Base-by-base conservation (phyloP, 2,113 vertebrate species). In the Catharus fuscescens region DNA sequence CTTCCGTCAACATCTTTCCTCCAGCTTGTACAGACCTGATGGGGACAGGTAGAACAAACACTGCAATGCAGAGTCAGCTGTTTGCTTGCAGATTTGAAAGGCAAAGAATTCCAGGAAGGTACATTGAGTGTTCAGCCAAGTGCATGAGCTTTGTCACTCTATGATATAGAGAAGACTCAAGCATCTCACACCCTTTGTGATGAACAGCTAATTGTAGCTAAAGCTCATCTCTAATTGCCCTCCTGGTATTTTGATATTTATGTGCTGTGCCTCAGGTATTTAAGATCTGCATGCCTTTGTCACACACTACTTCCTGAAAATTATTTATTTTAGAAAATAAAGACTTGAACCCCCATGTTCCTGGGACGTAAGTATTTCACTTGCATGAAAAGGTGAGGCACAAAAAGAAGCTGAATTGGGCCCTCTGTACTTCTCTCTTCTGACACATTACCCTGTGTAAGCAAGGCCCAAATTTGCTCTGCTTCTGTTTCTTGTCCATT, bases 1-100 rank as follows among this genome's bases (percentile, higher is more conserved):
- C 95, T 97, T 97, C 97, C 93, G 89, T 98, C 98, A 99, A 98
- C 98, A 98, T 98, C 96, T 92, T 93, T 83, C 94, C 96, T 67
- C 84, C 81, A 90, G 52, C 96, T 94, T 44, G 56, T 90, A 70
- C 88, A 97, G 97, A 97, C 95, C 97, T 98, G 96, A 96, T 97
- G 97, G 97, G 97, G 74, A 95, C 59, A 93, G 83, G 81, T 83
- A 78, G 54, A 92, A 85, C 96, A 98, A 98, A 95, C 95, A 97
- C 70, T 88, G 96, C 97, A 98, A 73, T 97, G 98, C 97, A 92
- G 94, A 72, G 97, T 98, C 98, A 98, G 98, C 98, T 92, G 40
- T 91, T 96, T 96, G 85, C 95, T 57, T 40, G 74, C 70, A 97
- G 80, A 97, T 97, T 94, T 97, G 88, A 97, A 97, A 97, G 91